These are phyloP conservation scores for Leptoclinus maculatus DNA, from an alignment of 2,797 vertebrate species.

Conservation along the genomic window DNA sequence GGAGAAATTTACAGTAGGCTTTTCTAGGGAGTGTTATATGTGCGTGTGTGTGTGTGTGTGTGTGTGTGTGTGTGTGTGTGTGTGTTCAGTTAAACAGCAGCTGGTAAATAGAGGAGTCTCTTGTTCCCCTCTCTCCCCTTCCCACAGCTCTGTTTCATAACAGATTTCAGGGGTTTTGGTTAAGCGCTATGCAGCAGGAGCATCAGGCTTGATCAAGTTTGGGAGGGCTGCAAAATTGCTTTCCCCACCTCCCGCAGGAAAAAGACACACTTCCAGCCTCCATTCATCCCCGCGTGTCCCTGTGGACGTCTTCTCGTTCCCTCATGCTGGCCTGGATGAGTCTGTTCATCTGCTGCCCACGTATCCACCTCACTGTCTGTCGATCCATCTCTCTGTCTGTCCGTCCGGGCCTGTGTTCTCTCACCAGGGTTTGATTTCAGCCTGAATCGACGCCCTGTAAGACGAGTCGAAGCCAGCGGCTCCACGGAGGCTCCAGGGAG, in stretches of 20 bases:
- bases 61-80: conserved; percentile 32
- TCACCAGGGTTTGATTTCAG: conserved; percentile 83
- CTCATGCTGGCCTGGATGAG: conserved; percentile 56
- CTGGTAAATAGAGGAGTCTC: conserved; percentile 70
- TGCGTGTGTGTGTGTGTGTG: conserved; percentile 30
- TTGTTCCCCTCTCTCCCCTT: conserved; percentile 50
- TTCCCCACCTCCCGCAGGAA: conserved; percentile 48
- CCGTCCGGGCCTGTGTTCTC: conserved; percentile 73
- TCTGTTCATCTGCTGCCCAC: conserved; percentile 48
- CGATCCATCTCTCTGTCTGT: conserved; percentile 66
- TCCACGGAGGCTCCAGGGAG: conserved; percentile 68
- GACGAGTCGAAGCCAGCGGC: conserved; percentile 81
- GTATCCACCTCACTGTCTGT: conserved; percentile 55
- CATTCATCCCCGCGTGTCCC: conserved; percentile 59
- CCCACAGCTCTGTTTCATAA: conserved; percentile 46
- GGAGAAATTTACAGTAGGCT: conserved; percentile 38
- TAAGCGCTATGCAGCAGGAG: conserved; percentile 19
- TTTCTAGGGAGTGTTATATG: conserved; percentile 44
- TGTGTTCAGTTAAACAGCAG: conserved; percentile 68
- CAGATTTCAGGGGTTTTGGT: conserved; percentile 60
- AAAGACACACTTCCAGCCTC: conserved; percentile 65
- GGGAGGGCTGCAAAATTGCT: conserved; percentile 22
- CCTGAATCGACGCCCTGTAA: conserved; percentile 84
- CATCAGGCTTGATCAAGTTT: conserved; percentile 34
- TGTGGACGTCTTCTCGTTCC: conserved; percentile 59